Evolutionary conservation across 2,888 invertebrate genomes (phyloP).

Genomic region (Oscheius sp.): DNA sequence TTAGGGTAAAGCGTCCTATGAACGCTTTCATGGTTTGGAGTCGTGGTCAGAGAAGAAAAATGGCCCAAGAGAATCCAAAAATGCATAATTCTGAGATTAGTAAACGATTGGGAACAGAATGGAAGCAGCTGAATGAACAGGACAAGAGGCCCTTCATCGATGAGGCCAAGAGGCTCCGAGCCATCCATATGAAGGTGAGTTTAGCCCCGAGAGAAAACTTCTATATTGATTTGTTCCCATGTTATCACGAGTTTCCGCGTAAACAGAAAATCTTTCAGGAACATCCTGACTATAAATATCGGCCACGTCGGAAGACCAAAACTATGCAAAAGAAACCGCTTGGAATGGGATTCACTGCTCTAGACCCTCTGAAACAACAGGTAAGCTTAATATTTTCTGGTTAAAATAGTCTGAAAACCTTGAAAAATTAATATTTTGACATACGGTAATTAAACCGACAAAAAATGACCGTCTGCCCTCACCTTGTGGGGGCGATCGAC

Average conservation of each 20-base stretch:
- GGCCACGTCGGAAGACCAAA: constrained; percentile 71
- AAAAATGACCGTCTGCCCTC: not conserved
- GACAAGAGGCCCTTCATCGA: constrained; percentile 99
- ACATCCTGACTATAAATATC: constrained; percentile 73
- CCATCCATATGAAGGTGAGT: constrained; percentile 93
- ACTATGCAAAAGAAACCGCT: constrained; percentile 55
- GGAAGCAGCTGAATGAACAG: constrained; percentile 93
- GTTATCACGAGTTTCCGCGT: not conserved
- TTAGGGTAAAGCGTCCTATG: constrained; percentile 72
- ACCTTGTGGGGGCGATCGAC: too few relatives aligned
- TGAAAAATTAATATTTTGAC: not conserved
- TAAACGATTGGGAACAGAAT: constrained; percentile 89
- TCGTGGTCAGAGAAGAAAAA: constrained; percentile 71
- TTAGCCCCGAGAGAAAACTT: not conserved
- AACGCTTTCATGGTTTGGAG: constrained; percentile 73
- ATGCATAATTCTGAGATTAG: constrained; percentile 62
- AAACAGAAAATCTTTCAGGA: constrained; percentile 45
- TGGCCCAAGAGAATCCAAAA: constrained; percentile 67
- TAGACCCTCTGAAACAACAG: constrained; percentile 48
- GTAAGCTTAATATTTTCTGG: constrained; percentile 30
- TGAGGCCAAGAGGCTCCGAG: constrained; percentile 94
- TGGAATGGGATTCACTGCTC: constrained; percentile 30
- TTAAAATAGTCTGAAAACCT: not conserved
- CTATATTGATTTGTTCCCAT: constrained; percentile 3
- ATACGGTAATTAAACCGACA: not conserved